These are phyloP conservation scores for Gryllus longicercus DNA, from an alignment of 2,888 invertebrate species.

Conservation along the genomic window DNA sequence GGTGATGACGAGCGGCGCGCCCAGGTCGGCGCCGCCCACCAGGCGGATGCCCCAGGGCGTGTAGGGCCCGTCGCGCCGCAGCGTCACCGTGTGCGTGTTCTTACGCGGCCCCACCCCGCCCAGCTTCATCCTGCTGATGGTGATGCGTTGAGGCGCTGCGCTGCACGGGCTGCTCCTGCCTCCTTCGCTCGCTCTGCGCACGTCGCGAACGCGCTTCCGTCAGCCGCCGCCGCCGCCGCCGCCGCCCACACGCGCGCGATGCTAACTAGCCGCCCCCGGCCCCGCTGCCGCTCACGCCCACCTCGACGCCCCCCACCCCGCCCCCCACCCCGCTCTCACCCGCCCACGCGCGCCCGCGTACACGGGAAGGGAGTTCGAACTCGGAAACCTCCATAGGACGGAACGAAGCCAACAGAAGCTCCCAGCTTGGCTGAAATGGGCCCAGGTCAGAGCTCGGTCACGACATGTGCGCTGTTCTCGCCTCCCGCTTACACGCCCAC, in stretches of 20 bases:
- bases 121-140: background rate
- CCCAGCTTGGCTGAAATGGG: too few relatives aligned
- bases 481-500: too few relatives aligned
- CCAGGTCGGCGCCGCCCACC: slow-evolving; percentile 81
- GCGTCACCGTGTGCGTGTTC: slow-evolving; percentile 60
- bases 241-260: background rate
- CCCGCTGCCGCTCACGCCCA: background rate
- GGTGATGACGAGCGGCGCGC: slow-evolving; percentile 82
- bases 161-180: background rate
- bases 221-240: slow-evolving; percentile 18
- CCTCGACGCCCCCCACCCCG: too few relatives aligned
- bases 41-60: slow-evolving; percentile 84
- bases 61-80: slow-evolving; percentile 66
- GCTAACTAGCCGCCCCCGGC: slow-evolving; percentile 19
- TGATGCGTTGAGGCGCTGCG: background rate
- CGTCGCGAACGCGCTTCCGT: background rate
- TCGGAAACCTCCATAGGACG: too few relatives aligned
- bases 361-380: too few relatives aligned
- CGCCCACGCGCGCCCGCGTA: too few relatives aligned
- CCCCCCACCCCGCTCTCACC: too few relatives aligned
- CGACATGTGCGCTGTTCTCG: too few relatives aligned
- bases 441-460: too few relatives aligned
- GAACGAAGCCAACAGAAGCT: too few relatives aligned
- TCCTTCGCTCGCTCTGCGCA: background rate
- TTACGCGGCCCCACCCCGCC: slow-evolving; percentile 2